These are phyloP conservation scores for Coremacera marginata DNA, from an alignment of 2,888 invertebrate genomes.

Conservation along the genomic window DNA sequence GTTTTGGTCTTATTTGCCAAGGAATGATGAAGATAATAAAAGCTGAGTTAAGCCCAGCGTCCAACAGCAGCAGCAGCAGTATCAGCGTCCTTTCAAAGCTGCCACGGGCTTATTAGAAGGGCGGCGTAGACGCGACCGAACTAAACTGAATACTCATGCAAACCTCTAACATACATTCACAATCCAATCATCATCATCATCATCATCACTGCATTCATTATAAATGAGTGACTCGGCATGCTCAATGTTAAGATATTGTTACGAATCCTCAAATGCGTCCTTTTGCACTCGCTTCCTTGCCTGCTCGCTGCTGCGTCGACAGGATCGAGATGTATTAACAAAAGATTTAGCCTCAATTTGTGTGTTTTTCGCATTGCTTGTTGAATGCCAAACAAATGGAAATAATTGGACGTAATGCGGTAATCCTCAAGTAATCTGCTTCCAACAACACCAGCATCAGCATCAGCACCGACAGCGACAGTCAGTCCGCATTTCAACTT, in stretches of 20 bases:
- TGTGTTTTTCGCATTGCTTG: constrained; percentile 49
- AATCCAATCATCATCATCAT: constrained; percentile 44
- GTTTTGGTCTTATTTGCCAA: neutral
- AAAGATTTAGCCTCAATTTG: constrained; percentile 46
- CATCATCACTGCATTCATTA: constrained; percentile 42
- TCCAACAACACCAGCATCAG: neutral
- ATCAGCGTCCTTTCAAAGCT: neutral
- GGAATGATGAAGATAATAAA: constrained; percentile 17
- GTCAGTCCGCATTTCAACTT: neutral
- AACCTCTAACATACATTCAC: constrained; percentile 30
- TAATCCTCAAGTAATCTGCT: constrained; percentile 53
- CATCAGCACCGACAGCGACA: neutral
- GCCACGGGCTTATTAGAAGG: neutral
- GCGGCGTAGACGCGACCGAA: neutral
- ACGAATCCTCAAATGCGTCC: constrained; percentile 5
- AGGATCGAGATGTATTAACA: constrained; percentile 16
- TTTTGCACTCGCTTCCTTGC: neutral
- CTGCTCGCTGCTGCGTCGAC: neutral
- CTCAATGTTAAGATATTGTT: neutral
- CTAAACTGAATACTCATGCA: constrained; percentile 33
- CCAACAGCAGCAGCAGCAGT: neutral
- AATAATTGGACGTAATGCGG: constrained; percentile 56
- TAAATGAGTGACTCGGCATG: constrained; percentile 33
- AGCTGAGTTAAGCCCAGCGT: constrained; percentile 4
- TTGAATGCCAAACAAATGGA: constrained; percentile 51